Conservation (phyloP, 2,888 invertebrate genomes). For the Nycteola revayana region DNA sequence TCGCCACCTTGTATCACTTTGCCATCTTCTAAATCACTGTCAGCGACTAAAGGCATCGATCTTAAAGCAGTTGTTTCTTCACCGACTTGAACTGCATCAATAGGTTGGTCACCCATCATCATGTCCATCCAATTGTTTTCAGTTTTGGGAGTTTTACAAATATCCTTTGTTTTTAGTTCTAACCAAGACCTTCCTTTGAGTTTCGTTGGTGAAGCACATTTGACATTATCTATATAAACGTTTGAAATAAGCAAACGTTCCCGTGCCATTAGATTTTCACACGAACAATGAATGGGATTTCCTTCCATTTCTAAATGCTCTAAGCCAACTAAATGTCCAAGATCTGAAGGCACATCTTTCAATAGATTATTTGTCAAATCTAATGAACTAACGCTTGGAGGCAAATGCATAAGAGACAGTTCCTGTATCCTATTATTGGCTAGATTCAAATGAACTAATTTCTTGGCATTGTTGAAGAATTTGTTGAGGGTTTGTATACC, state of each 20-base stretch:
- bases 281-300: conserved; percentile 87
- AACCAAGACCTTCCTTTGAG: conserved; percentile 79
- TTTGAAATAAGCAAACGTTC: conserved; percentile 81
- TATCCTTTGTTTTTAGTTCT: conserved; percentile 79
- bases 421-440: conserved; percentile 83
- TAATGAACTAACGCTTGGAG: conserved; percentile 82
- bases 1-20: conserved; percentile 56
- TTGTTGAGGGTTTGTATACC: conserved; percentile 81
- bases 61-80: conserved; percentile 64
- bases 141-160: conserved; percentile 70
- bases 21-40: conserved; percentile 66
- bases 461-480: conserved; percentile 80
- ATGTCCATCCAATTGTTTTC: conserved; percentile 72
- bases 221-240: conserved; percentile 78
- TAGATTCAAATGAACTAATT: conserved; percentile 81
- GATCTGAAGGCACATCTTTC: conserved; percentile 81
- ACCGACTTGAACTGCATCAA: conserved; percentile 61
- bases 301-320: conserved; percentile 84
- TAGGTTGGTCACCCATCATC: conserved; percentile 85
- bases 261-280: conserved; percentile 84
- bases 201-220: conserved; percentile 79
- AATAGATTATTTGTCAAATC: conserved; percentile 84
- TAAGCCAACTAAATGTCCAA: conserved; percentile 78
- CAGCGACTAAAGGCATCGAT: conserved; percentile 58
- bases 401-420: conserved; percentile 76